Percentiles rank a stretch among this genome's conserved stretches.
These are phyloP conservation scores for Pseudococcus longispinus DNA, from an alignment of 2,888 invertebrate species.

Conservation along the genomic window DNA sequence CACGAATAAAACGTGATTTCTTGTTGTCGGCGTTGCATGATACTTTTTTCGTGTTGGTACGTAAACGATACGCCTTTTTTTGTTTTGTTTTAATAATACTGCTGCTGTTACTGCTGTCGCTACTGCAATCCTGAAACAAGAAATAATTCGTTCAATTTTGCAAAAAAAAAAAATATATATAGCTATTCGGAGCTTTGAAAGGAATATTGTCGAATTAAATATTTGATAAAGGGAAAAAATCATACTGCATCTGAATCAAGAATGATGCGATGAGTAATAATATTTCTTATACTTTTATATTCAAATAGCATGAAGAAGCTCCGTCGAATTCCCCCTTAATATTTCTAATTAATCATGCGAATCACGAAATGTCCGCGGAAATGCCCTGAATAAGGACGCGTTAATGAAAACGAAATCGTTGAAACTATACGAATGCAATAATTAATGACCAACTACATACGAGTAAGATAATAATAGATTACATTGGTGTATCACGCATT, in stretches of 20 bases:
- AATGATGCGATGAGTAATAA: too few species aligned
- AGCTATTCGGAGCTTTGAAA: too few species aligned
- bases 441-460: background rate
- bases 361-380: background rate
- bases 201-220: background rate
- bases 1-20: background rate
- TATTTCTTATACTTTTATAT: background rate
- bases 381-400: background rate
- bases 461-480: background rate
- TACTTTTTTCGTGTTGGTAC: constrained; percentile 10
- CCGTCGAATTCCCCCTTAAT: background rate
- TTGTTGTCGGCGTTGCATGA: background rate
- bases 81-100: constrained; percentile 42
- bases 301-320: background rate
- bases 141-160: background rate
- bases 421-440: background rate
- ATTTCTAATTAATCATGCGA: background rate
- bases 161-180: background rate
- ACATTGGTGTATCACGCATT: background rate
- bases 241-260: too few species aligned
- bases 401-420: background rate
- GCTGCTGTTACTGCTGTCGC: constrained; percentile 39
- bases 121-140: constrained; percentile 47
- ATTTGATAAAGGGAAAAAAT: too few species aligned
- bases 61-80: background rate